phyloP scores from a whole-genome alignment of 2,797 vertebrate genomes.

The Menidia menidia region DNA sequence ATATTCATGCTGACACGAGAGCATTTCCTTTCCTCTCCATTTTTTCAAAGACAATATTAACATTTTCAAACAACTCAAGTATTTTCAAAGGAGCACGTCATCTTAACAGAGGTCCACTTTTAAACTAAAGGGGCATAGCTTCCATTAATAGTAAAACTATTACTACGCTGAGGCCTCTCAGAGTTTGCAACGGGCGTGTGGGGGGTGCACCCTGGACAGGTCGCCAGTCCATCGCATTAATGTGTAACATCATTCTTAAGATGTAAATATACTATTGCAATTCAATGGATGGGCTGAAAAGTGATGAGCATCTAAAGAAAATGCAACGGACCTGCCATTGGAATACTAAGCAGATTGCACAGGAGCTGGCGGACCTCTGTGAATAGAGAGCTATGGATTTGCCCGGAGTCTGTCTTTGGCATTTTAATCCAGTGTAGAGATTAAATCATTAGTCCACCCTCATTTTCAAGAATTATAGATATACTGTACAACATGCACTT shows the following conservation, averaged over 20 bases:
- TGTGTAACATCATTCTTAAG: slow-evolving; percentile 66
- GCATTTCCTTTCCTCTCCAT: too few relatives aligned
- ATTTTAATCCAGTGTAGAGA: slow-evolving; percentile 82
- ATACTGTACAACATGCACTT: slow-evolving; percentile 42
- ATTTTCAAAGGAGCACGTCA: too few relatives aligned
- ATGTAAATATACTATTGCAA: slow-evolving; percentile 78
- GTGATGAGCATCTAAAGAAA: slow-evolving; percentile 61
- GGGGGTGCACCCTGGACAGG: too few relatives aligned
- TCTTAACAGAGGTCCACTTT: too few relatives aligned
- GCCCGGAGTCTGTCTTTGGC: slow-evolving; percentile 70
- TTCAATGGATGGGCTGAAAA: slow-evolving; percentile 78
- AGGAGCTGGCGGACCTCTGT: slow-evolving; percentile 70
- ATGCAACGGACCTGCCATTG: slow-evolving; percentile 80
- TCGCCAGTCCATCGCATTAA: slow-evolving; percentile 33
- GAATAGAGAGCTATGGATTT: slow-evolving; percentile 82
- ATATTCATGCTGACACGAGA: too few relatives aligned
- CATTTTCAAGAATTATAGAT: slow-evolving; percentile 67
- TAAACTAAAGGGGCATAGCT: too few relatives aligned
- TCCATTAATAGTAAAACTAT: too few relatives aligned
- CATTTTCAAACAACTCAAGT: too few relatives aligned
- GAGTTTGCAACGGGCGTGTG: too few relatives aligned
- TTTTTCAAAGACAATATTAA: too few relatives aligned
- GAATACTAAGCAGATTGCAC: slow-evolving; percentile 85
- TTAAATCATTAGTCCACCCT: slow-evolving; percentile 83
- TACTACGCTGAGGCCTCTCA: too few relatives aligned